Base-by-base conservation (phyloP, 2,888 invertebrate species). In the Drosophila affinis region DNA sequence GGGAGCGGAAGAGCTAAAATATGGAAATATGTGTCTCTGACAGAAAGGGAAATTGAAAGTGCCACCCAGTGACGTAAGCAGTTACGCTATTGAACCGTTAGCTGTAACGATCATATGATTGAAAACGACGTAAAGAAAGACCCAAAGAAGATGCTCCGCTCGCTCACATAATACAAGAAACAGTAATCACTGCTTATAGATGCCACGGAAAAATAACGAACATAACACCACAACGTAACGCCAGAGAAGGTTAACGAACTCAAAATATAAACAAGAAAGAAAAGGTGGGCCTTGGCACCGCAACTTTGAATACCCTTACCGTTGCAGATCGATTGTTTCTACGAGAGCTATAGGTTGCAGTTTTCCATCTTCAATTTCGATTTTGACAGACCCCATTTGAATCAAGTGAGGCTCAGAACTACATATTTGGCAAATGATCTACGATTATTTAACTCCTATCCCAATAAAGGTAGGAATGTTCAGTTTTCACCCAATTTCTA, bases 1-100 rank as follows among this genome's bases (percentile, higher is more conserved):
- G 39, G n/a, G 7, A n/a, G 39, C 39, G 14, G 2, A 39, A 14
- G 39, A 6, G 14, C 14, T 14, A n/a, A 6, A 6, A 14, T 39
- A 39, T 39, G 39, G 39, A 39, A 39, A 39, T 39, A 32, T 29
- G 24, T 10, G 24, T 10, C 17, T 12, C 3, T 24, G 34, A 52
- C 39, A 49, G 44, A 55, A 54, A 55, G 39, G 53, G 68, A 62
- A 72, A 63, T 59, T 49, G 55, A 55, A 51, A 54, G 58, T 71
- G 72, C 44, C 46, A 59, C 57, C 57, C 51, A 45, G 67, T 62
- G 67, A 67, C 39, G 39, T n/a, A n/a, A 39, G 39, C 39, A n/a
- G 39, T n/a, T n/a, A 39, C 39, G 39, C 39, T 39, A n/a, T 39
- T 39, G n/a, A 39, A 39, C 39, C 39, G 39, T 39, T 39, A 39